Conservation (phyloP, 53 echinoderm and acorn worm species). For the Holothuria scabra region DNA sequence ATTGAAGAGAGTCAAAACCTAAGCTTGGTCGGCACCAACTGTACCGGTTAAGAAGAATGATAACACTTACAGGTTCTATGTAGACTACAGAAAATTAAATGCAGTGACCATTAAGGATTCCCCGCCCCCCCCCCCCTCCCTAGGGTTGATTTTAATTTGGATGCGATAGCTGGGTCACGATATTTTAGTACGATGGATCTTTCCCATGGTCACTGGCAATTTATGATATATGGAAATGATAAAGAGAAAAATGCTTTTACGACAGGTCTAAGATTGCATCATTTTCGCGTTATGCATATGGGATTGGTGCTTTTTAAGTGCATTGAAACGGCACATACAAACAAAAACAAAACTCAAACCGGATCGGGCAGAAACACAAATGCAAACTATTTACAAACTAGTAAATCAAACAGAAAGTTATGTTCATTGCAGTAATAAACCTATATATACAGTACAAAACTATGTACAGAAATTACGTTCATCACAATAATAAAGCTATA, state of each 20-base stretch:
- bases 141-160: no score
- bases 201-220: slow-evolving; percentile 80
- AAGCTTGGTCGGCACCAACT: slow-evolving; percentile 61
- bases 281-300: slow-evolving; percentile 86
- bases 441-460: no score
- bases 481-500: no score
- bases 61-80: slow-evolving; percentile 59
- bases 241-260: slow-evolving; percentile 72
- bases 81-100: slow-evolving; percentile 75
- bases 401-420: no score
- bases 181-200: slow-evolving; percentile 75
- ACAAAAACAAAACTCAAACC: no score
- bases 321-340: no score
- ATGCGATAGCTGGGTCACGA: slow-evolving; percentile 71
- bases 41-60: slow-evolving; percentile 62
- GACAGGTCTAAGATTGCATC: slow-evolving; percentile 59
- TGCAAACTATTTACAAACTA: no score
- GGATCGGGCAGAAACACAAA: no score
- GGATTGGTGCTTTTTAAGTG: no score
- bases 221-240: slow-evolving; percentile 55
- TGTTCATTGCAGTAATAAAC: no score
- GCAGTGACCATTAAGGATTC: slow-evolving; percentile 67
- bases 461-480: no score
- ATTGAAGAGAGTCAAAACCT: slow-evolving; percentile 60
- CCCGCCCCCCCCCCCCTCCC: slow-evolving; percentile 78